These are phyloP conservation scores for Regulus satrapa DNA, from an alignment of 2,113 vertebrate genomes.

Conservation along the genomic window DNA sequence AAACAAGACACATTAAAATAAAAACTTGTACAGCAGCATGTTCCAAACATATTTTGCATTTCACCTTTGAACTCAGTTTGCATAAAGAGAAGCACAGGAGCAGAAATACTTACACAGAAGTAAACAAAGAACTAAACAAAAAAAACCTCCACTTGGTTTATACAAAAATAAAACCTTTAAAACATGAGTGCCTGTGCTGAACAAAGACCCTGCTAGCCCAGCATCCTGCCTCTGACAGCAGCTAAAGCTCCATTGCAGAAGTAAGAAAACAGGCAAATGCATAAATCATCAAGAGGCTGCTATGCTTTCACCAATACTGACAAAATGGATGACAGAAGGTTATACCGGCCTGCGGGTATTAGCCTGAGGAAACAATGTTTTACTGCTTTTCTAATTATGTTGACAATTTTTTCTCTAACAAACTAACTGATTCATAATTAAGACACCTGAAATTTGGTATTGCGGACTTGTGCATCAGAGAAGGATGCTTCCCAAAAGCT, in stretches of 20 bases:
- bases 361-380: conserved; percentile 39
- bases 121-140: not conserved
- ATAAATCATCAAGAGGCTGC: conserved; percentile 5
- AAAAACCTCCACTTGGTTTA: not conserved
- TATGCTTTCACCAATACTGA: not conserved
- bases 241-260: not conserved
- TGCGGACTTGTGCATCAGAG: not conserved
- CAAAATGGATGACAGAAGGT: conserved; percentile 26
- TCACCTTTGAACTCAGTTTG: not conserved
- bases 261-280: not conserved
- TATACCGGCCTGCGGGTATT: not conserved
- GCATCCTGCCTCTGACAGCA: not conserved
- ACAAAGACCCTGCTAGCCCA: not conserved
- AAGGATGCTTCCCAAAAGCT: not conserved
- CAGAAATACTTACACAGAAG: not conserved
- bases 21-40: not conserved
- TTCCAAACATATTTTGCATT: not conserved
- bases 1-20: not conserved
- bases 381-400: conserved; percentile 4
- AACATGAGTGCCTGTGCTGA: not conserved
- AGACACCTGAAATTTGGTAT: not conserved
- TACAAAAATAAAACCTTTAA: not conserved
- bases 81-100: not conserved
- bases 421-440: conserved; percentile 19
- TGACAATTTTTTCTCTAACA: not conserved